Evolutionary conservation across 2,797 vertebrate species (phyloP).

Genomic region (Danio tinwini): DNA sequence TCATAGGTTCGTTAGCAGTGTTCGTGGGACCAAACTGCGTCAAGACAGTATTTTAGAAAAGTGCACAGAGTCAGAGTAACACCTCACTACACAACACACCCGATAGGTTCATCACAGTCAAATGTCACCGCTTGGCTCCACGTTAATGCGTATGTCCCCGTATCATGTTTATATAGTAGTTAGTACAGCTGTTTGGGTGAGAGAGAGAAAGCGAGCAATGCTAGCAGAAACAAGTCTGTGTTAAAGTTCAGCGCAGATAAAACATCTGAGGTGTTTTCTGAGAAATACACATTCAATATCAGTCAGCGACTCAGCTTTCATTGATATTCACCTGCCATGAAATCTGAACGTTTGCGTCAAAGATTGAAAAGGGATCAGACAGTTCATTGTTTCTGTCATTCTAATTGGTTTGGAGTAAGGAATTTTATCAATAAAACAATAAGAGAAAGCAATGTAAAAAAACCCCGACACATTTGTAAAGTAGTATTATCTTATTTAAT

Average conservation of each 20-base stretch:
- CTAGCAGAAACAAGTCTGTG: conserved; percentile 13
- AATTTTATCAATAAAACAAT: not conserved
- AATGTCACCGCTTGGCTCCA: conserved; percentile 43
- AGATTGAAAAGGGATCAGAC: not conserved
- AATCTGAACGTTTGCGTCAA: not conserved
- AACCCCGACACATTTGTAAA: too few relatives aligned
- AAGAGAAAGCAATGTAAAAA: not conserved
- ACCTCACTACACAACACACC: conserved; percentile 35
- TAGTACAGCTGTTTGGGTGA: conserved; percentile 74
- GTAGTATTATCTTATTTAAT: too few relatives aligned
- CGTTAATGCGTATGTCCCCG: conserved; percentile 51
- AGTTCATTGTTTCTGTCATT: not conserved
- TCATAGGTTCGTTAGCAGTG: not conserved
- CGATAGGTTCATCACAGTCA: conserved; percentile 40
- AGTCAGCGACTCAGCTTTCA: not conserved
- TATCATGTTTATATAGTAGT: conserved; percentile 67
- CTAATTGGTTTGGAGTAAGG: not conserved
- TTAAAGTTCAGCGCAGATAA: not conserved
- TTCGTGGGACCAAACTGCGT: not conserved
- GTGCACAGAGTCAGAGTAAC: not conserved
- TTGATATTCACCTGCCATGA: not conserved
- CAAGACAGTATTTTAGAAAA: not conserved
- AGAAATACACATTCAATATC: not conserved
- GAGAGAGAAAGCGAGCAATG: conserved; percentile 34
- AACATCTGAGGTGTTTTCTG: not conserved